Percentiles rank a stretch among this genome's conserved stretches.
Conservation (phyloP, 2,888 invertebrate genomes). For the Pyrgus malvae region DNA sequence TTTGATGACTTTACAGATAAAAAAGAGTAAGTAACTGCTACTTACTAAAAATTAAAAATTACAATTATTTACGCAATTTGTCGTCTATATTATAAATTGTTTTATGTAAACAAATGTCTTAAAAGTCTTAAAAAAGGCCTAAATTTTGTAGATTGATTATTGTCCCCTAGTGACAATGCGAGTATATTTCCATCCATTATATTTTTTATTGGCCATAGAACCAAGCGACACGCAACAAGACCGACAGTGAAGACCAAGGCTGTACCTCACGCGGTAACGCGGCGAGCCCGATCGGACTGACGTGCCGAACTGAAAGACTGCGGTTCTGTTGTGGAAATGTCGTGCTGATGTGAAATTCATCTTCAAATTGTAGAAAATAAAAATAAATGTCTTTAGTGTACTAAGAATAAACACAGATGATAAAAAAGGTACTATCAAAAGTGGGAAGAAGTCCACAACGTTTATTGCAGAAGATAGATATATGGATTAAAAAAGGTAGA, state of each 20-base stretch:
- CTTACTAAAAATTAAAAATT: too few relatives aligned
- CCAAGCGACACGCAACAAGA: conserved; percentile 38
- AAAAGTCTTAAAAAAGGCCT: too few relatives aligned
- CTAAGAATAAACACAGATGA: background rate
- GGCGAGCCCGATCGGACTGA: conserved; percentile 68
- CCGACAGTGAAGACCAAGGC: conserved; percentile 38
- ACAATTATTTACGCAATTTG: too few relatives aligned
- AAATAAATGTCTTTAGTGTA: background rate
- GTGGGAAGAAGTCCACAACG: too few relatives aligned
- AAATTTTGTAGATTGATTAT: too few relatives aligned
- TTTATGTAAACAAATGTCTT: too few relatives aligned
- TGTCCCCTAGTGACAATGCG: conserved; percentile 15
- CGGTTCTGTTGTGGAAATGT: conserved; percentile 60
- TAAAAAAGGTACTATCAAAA: background rate
- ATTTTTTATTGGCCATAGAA: conserved; percentile 40
- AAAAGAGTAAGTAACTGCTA: too few relatives aligned
- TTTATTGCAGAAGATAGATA: too few relatives aligned
- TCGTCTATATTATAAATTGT: too few relatives aligned
- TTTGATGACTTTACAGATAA: too few relatives aligned
- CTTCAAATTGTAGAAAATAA: conserved; percentile 4
- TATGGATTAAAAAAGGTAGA: too few relatives aligned
- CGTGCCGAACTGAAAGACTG: conserved; percentile 69
- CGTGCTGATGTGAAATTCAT: conserved; percentile 25
- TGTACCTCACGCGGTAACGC: conserved; percentile 55
- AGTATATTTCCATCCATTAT: conserved; percentile 9